Evolutionary conservation across 2,888 invertebrate species (phyloP).

Genomic region (Drosophila birchii): DNA sequence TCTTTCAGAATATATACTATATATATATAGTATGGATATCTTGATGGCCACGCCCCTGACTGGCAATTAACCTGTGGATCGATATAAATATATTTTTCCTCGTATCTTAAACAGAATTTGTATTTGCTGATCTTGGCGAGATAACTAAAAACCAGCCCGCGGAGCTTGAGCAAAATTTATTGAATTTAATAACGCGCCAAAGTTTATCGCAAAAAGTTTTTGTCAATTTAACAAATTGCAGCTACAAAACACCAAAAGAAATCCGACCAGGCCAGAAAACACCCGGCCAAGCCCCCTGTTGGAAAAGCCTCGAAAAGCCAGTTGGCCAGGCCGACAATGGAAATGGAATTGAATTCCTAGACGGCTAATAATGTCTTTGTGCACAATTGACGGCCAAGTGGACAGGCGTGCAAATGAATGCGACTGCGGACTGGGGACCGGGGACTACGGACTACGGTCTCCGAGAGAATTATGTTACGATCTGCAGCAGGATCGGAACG

Average conservation of each 20-base stretch:
- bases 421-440: slow-evolving; percentile 14
- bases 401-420: slow-evolving; percentile 71
- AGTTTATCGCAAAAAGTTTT: slow-evolving; percentile 79
- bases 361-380: slow-evolving; percentile 80
- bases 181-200: slow-evolving; percentile 79
- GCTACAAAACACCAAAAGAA: slow-evolving; percentile 41
- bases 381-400: slow-evolving; percentile 75
- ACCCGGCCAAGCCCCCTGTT: slow-evolving; percentile 58
- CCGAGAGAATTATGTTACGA: slow-evolving; percentile 72
- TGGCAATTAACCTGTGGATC: slow-evolving; percentile 64
- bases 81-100: slow-evolving; percentile 12
- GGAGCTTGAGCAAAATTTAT: slow-evolving; percentile 59
- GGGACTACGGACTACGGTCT: background rate
- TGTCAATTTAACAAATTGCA: slow-evolving; percentile 79
- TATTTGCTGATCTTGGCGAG: slow-evolving; percentile 72
- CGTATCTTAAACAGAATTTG: slow-evolving; percentile 77
- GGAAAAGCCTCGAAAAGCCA: slow-evolving; percentile 29
- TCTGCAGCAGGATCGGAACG: slow-evolving; percentile 22
- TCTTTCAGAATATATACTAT: background rate
- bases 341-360: slow-evolving; percentile 77
- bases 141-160: slow-evolving; percentile 44
- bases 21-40: background rate
- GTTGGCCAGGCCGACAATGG: slow-evolving; percentile 61
- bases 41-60: slow-evolving; percentile 32
- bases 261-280: slow-evolving; percentile 6